These are phyloP conservation scores for Xanthorhoe designata DNA, from an alignment of 2,888 invertebrate species.

Conservation along the genomic window DNA sequence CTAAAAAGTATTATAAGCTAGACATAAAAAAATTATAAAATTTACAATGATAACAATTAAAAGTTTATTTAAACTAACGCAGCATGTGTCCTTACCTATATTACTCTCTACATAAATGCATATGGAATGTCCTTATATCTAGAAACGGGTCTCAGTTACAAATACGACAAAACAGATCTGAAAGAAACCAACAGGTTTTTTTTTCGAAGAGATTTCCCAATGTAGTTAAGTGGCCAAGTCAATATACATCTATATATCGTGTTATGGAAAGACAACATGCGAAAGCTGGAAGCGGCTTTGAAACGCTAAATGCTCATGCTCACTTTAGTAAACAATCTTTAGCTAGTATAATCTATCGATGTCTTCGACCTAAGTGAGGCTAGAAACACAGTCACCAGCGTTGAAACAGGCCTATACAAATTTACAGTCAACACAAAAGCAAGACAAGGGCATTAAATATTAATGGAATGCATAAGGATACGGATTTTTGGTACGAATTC, in stretches of 20 bases:
- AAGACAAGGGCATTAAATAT: conserved; percentile 51
- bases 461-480: conserved; percentile 64
- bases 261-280: conserved; percentile 72
- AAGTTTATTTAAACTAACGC: not conserved
- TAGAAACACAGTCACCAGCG: not conserved
- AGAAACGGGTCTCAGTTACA: conserved; percentile 12
- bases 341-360: not conserved
- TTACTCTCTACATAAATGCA: conserved; percentile 41
- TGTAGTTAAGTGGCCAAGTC: conserved; percentile 25
- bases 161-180: not conserved
- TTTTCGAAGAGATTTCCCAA: not conserved
- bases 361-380: no score
- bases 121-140: conserved; percentile 36
- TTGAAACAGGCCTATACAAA: not conserved
- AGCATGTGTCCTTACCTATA: conserved; percentile 24
- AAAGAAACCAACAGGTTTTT: not conserved
- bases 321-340: not conserved
- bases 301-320: not conserved
- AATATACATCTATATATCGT: conserved; percentile 33
- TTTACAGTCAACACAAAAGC: conserved; percentile 33
- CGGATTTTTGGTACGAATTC: conserved; percentile 61
- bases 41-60: conserved; percentile 25
- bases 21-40: conserved; percentile 25
- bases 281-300: conserved; percentile 36
- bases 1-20: conserved; percentile 17